Conservation (phyloP, 2,113 vertebrate genomes). For the Piaya cayana region DNA sequence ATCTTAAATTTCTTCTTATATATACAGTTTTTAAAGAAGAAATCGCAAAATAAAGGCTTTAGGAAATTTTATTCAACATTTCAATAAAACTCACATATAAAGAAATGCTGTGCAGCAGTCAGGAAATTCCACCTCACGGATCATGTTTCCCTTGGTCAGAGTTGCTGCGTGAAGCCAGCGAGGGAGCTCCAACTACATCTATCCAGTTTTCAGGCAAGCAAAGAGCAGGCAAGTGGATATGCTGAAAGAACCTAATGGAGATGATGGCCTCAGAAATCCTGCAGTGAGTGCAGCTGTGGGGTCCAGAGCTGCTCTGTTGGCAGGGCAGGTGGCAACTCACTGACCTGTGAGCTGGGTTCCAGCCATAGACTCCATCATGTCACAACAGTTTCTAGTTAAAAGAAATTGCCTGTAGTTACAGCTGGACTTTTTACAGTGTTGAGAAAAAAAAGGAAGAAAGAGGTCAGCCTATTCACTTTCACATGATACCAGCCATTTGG, state of each 20-base stretch:
- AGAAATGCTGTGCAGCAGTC: background rate
- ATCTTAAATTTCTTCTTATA: background rate
- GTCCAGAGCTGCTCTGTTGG: no score
- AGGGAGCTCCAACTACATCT: no score
- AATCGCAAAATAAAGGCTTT: background rate
- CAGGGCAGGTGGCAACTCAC: background rate
- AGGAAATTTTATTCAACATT: background rate
- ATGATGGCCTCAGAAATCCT: no score
- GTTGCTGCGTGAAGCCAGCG: no score
- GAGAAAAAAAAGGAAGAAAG: background rate
- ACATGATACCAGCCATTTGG: background rate
- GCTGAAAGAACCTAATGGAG: no score
- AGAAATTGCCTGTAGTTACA: background rate
- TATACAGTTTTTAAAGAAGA: background rate
- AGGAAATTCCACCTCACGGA: background rate
- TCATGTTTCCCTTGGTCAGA: no score
- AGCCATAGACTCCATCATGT: background rate
- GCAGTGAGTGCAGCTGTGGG: no score
- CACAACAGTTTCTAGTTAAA: background rate
- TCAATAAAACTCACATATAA: background rate
- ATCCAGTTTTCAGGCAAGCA: no score
- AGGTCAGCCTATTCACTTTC: conserved; percentile 34
- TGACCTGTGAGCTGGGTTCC: background rate
- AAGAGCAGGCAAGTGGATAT: no score
- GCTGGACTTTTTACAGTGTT: background rate